phyloP scores from a whole-genome alignment of 2,797 vertebrate genomes.

The Glossophaga mutica region DNA sequence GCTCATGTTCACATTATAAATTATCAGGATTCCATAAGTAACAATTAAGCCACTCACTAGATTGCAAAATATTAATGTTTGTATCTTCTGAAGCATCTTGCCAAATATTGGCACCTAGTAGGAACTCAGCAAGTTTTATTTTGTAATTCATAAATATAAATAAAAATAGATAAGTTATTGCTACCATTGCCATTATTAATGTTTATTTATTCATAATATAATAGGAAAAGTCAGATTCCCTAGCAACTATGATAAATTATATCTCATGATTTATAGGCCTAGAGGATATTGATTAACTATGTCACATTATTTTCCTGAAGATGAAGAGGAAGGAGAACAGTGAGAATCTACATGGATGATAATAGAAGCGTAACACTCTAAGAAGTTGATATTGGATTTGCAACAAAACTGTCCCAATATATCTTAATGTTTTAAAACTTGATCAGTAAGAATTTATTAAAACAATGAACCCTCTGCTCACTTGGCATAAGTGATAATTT shows the following conservation, averaged over 20 bases:
- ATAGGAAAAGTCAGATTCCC: background rate
- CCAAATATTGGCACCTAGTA: background rate
- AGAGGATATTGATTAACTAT: conserved; percentile 19
- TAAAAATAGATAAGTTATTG: conserved; percentile 26
- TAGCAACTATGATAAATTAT: background rate
- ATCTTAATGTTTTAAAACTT: conserved; percentile 30
- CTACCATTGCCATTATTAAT: background rate
- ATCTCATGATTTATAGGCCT: background rate
- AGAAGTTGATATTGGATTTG: conserved; percentile 6
- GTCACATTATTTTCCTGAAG: conserved; percentile 2
- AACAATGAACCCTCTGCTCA: background rate
- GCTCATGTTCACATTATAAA: conserved; percentile 14
- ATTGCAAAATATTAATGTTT: background rate
- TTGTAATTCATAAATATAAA: conserved; percentile 28
- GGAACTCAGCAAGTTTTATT: conserved; percentile 33
- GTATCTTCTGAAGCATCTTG: background rate
- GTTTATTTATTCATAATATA: conserved; percentile 16
- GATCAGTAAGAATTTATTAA: conserved; percentile 20
- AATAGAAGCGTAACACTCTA: background rate
- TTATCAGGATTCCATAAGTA: background rate
- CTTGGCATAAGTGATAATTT: background rate
- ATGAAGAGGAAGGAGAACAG: background rate
- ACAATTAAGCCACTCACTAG: background rate
- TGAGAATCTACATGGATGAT: background rate
- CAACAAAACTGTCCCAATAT: background rate